phyloP scores from a whole-genome alignment of 2,888 invertebrate species.

The Tiliacea citrago region DNA sequence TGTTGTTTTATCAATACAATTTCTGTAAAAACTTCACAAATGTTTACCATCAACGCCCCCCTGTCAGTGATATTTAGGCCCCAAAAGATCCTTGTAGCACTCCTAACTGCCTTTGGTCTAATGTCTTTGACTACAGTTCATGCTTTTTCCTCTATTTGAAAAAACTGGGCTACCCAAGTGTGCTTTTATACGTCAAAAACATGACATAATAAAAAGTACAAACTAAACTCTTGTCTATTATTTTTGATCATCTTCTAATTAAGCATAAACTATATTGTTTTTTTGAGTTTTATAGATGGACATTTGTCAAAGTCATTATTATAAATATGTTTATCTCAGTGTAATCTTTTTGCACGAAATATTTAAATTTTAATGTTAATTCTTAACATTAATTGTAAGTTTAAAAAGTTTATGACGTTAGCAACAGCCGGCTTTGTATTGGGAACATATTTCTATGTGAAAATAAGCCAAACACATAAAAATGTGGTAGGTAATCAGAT shows the following conservation, averaged over 20 bases:
- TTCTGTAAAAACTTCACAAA: too few species aligned
- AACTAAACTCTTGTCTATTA: conserved; percentile 26
- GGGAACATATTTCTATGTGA: not conserved
- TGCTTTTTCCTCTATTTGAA: not conserved
- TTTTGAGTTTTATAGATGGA: not conserved
- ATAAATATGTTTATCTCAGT: conserved; percentile 7
- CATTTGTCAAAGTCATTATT: conserved; percentile 33
- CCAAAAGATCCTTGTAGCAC: not conserved
- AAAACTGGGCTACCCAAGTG: conserved; percentile 11
- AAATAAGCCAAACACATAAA: conserved; percentile 13
- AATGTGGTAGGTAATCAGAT: conserved; percentile 49
- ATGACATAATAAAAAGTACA: conserved; percentile 57
- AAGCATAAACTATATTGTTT: conserved; percentile 3
- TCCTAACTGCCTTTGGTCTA: not conserved
- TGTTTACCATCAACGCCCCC: too few species aligned
- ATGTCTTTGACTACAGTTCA: not conserved
- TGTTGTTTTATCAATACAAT: too few species aligned
- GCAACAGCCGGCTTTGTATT: not conserved
- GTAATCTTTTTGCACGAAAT: not conserved
- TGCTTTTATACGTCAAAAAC: conserved; percentile 57
- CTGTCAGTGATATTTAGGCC: too few species aligned
- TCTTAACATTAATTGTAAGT: not conserved
- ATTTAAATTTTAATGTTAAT: conserved; percentile 1
- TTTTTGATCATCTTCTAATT: not conserved
- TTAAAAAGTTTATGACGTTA: not conserved